Evolutionary conservation across 2,797 vertebrate genomes (phyloP), one percentile per base, ranked within the genome.

Genomic region (Myotis daubentonii): DNA sequence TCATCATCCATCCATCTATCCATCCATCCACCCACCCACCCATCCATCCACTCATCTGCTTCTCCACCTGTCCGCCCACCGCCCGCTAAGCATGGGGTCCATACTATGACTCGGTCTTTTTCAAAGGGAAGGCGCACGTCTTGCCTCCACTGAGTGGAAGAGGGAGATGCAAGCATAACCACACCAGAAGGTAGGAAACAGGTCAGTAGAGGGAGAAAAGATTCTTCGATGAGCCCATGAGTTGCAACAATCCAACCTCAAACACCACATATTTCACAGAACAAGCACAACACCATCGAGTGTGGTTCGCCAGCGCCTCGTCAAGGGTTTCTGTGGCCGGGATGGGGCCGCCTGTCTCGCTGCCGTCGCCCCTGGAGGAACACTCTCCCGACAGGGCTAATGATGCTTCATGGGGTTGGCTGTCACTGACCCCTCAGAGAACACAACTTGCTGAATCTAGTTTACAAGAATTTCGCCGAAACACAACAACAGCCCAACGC

Each of bases 171-270:
- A 22, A 10, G 5, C 2, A 11, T 36, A 19, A 44, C 33, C 10
- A 19, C 2, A 28, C 3, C 22, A 82, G 87, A 68, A 89, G 41
- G 16, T 8, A 57, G 53, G 25, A 82, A 51, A 51, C 11, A 5
- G 49, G 47, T 79, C 57, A 80, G 57, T 68, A 19, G 47, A 79
- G 82, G 47, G 81, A 95, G 92, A 79, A n/a, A 71, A 6, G 62
- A 57, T 79, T 88, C 92, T 78, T 72, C 57, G 55, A 8, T 0
- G 30, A 82, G 88, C 78, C 71, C 41, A 17, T 7, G 90, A 81
- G 74, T 93, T 92, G 95, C 91, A 93, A 83, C 96, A 97, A 95
- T 51, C 78, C 92, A 94, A 97, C 94, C 94, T 97, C 96, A 95
- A 96, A 94, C 79, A 91, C 97, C 97, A 97, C 95, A 91, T 62